Conservation (phyloP, 2,113 vertebrate species). For the Nanorana parkeri region DNA sequence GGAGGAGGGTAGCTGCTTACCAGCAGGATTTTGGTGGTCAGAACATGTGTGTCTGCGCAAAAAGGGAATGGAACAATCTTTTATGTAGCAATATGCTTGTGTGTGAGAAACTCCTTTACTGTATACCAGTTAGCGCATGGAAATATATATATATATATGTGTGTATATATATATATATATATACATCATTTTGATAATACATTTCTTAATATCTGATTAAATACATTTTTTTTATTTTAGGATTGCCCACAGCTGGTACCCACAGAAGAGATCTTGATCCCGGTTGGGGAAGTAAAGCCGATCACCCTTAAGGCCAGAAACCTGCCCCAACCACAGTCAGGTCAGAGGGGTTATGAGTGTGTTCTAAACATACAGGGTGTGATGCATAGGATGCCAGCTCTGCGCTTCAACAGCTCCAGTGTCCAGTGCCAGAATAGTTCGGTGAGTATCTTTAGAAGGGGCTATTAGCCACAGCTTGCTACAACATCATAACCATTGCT, state of each 20-base stretch:
- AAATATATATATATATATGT: no score
- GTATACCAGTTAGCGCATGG: no score
- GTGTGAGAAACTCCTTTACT: no score
- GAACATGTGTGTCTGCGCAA: no score
- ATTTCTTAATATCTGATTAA: no score
- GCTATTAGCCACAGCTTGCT: neutral
- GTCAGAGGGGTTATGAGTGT: conserved; percentile 96
- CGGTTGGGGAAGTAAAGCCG: conserved; percentile 93
- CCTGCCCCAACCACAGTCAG: conserved; percentile 95
- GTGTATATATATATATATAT: no score
- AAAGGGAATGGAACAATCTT: no score
- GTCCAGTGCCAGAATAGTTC: conserved; percentile 99
- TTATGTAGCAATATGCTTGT: no score
- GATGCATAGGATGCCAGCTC: conserved; percentile 89
- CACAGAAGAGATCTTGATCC: conserved; percentile 93
- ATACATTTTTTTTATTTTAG: conserved; percentile 64
- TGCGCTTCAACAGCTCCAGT: conserved; percentile 98
- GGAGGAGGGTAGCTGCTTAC: no score
- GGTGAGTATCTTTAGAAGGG: conserved; percentile 73
- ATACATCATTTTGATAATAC: no score
- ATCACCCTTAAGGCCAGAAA: conserved; percentile 95
- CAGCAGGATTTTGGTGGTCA: no score
- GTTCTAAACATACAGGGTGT: conserved; percentile 91
- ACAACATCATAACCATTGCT: fast-evolving
- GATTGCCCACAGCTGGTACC: conserved; percentile 96